These are phyloP conservation scores for Leucophora obtusa DNA, from an alignment of 2,888 invertebrate genomes.

Conservation along the genomic window DNA sequence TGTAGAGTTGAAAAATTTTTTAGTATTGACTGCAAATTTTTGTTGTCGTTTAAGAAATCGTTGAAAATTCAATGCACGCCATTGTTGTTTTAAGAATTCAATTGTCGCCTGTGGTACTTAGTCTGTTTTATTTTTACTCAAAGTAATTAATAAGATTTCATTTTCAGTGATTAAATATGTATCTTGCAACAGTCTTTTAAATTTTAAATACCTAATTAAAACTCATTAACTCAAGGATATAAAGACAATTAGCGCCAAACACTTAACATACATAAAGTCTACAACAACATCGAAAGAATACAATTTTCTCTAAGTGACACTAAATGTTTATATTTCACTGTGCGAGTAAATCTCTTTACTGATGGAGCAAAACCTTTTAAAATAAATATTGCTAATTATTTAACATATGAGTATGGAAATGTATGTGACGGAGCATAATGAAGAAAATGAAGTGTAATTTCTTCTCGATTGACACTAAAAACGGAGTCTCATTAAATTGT, in stretches of 20 bases:
- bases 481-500: slow-evolving; percentile 76
- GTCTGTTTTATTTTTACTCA: not conserved
- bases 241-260: slow-evolving; percentile 76
- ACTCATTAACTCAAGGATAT: slow-evolving; percentile 73
- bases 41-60: too few relatives aligned
- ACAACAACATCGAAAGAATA: slow-evolving; percentile 12
- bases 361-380: slow-evolving; percentile 69
- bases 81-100: not conserved
- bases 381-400: slow-evolving; percentile 65
- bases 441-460: slow-evolving; percentile 34
- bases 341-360: slow-evolving; percentile 71
- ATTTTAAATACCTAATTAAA: slow-evolving; percentile 63
- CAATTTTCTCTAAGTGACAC: slow-evolving; percentile 24
- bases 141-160: not conserved
- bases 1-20: too few relatives aligned
- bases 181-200: not conserved
- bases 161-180: not conserved
- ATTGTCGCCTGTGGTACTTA: not conserved
- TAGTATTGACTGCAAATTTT: too few relatives aligned
- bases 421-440: slow-evolving; percentile 1
- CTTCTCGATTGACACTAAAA: slow-evolving; percentile 60
- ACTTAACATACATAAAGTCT: slow-evolving; percentile 34
- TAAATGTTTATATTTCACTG: slow-evolving; percentile 25
- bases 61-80: too few relatives aligned
- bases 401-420: not conserved